phyloP scores from a whole-genome alignment of 2,888 invertebrate species.

The Tiliacea aurago region DNA sequence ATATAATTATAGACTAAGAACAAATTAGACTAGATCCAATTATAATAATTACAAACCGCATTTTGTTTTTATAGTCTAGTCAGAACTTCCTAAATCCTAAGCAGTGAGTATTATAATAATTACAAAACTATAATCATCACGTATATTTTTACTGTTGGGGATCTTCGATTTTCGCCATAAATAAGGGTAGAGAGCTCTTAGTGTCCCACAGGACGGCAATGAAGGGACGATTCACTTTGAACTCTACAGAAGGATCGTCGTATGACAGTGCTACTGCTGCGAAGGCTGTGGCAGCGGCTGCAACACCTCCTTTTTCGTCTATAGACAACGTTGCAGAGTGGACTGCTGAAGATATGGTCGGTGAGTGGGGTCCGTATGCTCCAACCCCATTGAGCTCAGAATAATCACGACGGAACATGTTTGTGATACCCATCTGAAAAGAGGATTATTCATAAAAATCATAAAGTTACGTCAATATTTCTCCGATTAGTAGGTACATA shows the following conservation, averaged over 20 bases:
- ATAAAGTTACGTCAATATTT: neutral
- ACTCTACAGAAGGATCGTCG: slow-evolving; percentile 77
- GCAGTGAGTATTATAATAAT: slow-evolving; percentile 57
- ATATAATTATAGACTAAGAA: slow-evolving; percentile 51
- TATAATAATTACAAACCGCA: slow-evolving; percentile 27
- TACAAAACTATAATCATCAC: slow-evolving; percentile 17
- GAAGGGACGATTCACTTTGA: slow-evolving; percentile 88
- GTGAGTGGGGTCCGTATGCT: slow-evolving; percentile 69
- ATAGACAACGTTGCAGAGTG: slow-evolving; percentile 89
- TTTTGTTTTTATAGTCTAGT: slow-evolving; percentile 32
- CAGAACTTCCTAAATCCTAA: slow-evolving; percentile 9
- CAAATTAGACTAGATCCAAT: slow-evolving; percentile 64
- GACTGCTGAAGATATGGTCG: slow-evolving; percentile 83
- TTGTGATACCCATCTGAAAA: slow-evolving; percentile 85
- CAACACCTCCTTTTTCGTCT: slow-evolving; percentile 88
- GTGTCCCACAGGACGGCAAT: slow-evolving; percentile 87
- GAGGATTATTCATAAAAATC: slow-evolving; percentile 28
- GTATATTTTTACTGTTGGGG: slow-evolving; percentile 72
- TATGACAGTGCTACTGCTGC: slow-evolving; percentile 87
- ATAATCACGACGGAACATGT: slow-evolving; percentile 78
- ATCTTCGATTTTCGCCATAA: slow-evolving; percentile 87
- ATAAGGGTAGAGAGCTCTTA: slow-evolving; percentile 83
- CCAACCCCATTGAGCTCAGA: slow-evolving; percentile 82
- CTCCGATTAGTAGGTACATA: neutral
- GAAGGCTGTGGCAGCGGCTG: slow-evolving; percentile 85